These are phyloP conservation scores for Parazoanthus swiftii DNA, from an alignment of 92 coral and sea anemone genomes.

Conservation along the genomic window DNA sequence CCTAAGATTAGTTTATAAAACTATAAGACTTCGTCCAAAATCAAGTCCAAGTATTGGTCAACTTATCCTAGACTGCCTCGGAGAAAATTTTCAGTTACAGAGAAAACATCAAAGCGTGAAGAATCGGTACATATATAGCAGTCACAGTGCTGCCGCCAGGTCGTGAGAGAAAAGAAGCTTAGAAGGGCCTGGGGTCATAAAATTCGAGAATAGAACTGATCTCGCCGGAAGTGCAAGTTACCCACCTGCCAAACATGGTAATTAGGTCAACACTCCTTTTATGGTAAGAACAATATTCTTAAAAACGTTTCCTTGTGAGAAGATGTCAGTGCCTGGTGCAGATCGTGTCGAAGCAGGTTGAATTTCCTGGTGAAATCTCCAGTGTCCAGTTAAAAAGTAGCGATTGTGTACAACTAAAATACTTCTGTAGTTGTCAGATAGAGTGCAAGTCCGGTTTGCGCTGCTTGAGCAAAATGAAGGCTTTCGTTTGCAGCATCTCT, in stretches of 20 bases:
- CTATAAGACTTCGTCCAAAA: background rate
- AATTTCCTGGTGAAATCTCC: slow-evolving; percentile 31
- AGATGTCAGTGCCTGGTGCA: slow-evolving; percentile 34
- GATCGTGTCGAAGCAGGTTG: background rate
- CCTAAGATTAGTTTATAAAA: too few relatives aligned
- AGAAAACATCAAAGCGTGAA: background rate
- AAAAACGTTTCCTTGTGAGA: background rate
- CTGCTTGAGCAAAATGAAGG: slow-evolving; percentile 13
- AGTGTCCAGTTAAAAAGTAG: background rate
- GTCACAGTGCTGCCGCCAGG: background rate
- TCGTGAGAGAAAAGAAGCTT: background rate
- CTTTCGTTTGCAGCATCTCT: slow-evolving; percentile 4
- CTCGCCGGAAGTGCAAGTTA: slow-evolving; percentile 17
- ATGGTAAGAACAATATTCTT: slow-evolving; percentile 23
- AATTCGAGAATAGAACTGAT: slow-evolving; percentile 15
- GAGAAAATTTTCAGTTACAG: background rate
- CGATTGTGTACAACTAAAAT: background rate
- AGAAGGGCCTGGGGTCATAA: background rate
- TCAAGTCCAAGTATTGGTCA: background rate
- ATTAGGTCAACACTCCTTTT: slow-evolving; percentile 15
- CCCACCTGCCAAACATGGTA: slow-evolving; percentile 33
- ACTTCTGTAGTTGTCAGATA: background rate
- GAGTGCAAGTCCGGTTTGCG: background rate
- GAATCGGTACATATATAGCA: background rate
- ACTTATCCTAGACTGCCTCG: background rate